Base-by-base conservation (phyloP, 2,113 vertebrate species). In the Nothobranchius furzeri region DNA sequence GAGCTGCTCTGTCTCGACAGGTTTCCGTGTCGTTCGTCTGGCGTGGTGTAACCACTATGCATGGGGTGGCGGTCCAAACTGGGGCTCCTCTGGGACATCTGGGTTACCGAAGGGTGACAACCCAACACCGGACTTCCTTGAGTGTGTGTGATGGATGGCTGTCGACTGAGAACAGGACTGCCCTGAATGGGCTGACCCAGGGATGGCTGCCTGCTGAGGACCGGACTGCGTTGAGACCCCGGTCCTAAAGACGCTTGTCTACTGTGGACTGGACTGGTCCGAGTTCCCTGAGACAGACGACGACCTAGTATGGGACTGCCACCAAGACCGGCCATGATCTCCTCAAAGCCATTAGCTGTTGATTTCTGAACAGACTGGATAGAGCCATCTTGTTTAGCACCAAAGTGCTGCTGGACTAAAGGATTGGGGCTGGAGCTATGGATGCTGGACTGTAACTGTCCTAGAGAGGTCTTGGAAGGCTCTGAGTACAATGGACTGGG, bases 1-100 rank as follows among this genome's bases (percentile, higher is more conserved):
- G 95, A 95, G 75, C 97, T 98, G 91, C 96, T 98, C 85, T 98
- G 98, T 53, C 96, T 90, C 3, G 96, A 98, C 75, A 98, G 87
- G 0, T 94, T 93, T 6, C 92, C 95, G 12, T 92, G 93, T 49
- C 94, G 90, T 68, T 98, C 96, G 50, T 99, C 97, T 0, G 94
- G 95, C 6, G 94, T 95, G 43, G 93, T 92, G 79, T 95, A 95
- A 45, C 96, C 95, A 15, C 96, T 95, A 2, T 95, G 95, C 76
- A 94, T 87, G 3, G 86, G 81, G 68, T 98, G 96, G 9, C 94
- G 93, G 59, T 93, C 89, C 72, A 96, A 82, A 65, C 92, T 94
- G 5, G 96, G 96, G 83, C 97, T 99, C 68, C 95, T 90, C 0
- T 95, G 93, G 51, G 93, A 89, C 10, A 88, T 76, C 70, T 90